These are phyloP conservation scores for Microctenopoma lineatum DNA, from an alignment of 2,797 vertebrate genomes.

Conservation along the genomic window DNA sequence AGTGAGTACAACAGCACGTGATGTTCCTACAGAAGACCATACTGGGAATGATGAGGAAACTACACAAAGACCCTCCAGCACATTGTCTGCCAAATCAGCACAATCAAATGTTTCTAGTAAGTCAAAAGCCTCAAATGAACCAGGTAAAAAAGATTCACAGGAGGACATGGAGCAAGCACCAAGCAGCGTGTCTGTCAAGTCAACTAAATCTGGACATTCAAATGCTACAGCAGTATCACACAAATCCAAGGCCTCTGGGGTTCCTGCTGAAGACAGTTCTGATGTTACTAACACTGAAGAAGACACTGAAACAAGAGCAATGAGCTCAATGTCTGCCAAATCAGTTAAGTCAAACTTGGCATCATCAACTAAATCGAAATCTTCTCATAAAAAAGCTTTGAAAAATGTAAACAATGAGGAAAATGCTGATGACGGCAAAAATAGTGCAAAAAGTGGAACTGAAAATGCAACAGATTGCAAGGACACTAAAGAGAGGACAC, in stretches of 20 bases:
- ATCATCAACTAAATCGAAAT: slow-evolving; percentile 59
- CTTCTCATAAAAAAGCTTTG: slow-evolving; percentile 3
- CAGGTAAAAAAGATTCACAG: slow-evolving; percentile 18
- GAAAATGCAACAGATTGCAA: slow-evolving; percentile 8
- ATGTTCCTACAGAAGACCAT: slow-evolving; percentile 22
- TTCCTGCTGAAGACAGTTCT: slow-evolving; percentile 10
- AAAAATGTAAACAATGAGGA: slow-evolving; percentile 11
- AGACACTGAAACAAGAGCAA: slow-evolving; percentile 28
- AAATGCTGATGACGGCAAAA: background rate
- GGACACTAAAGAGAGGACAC: slow-evolving; percentile 45
- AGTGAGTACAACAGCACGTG: slow-evolving; percentile 10
- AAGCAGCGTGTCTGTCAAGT: slow-evolving; percentile 60
- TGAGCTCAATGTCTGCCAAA: slow-evolving; percentile 52
- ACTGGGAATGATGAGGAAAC: slow-evolving; percentile 20
- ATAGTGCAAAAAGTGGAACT: slow-evolving; percentile 4
- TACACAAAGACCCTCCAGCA: slow-evolving; percentile 55
- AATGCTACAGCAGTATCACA: slow-evolving; percentile 43
- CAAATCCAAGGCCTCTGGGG: slow-evolving; percentile 40
- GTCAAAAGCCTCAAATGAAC: slow-evolving; percentile 19
- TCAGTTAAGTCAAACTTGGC: slow-evolving; percentile 66
- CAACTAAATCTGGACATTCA: slow-evolving; percentile 61
- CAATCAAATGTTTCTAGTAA: slow-evolving; percentile 42
- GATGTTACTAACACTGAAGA: slow-evolving; percentile 18
- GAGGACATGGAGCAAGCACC: slow-evolving; percentile 33
- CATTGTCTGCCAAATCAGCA: slow-evolving; percentile 59